Evolutionary conservation across 1,140 invertebrate species (phyloP), one percentile per base, ranked within the genome.

Genomic region (Tetranychus cinnabarinus): DNA sequence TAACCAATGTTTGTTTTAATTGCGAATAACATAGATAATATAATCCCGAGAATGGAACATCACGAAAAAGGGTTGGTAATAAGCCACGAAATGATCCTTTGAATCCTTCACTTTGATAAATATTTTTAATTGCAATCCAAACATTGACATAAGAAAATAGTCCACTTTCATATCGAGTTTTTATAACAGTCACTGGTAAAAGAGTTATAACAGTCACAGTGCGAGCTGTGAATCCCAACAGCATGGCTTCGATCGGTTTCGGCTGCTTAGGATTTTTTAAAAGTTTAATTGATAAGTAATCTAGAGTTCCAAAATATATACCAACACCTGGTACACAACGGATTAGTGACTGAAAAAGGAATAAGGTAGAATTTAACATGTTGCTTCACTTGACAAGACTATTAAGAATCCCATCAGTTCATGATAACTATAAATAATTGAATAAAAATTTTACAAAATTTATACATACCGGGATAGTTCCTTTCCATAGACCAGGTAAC

Each of bases 1-100:
- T 36, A 42, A 42, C 10, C 10, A 42, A 42, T 6, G 39, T 42
- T 42, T 5, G 10, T 72, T 90, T 90, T 2, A 82, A 72, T 73
- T 86, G 80, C 6, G 82, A 83, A 71, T 92, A 95, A 74, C 90
- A 88, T 81, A 90, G 84, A n/a, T 90, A 78, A 74, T 95, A 93
- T 7, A 93, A 72, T 13, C 87, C 88, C 57, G 88, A 91, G 71
- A 86, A 93, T 3, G 88, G 88, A 12, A 85, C 87, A 75, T 95
- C 89, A 65, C 89, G 77, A 31, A 88, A 73, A 36, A 93, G 69
- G 1, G 89, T 93, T 15, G 89, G 85, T 10, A 82, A 69, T 47
- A 92, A 71, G 2, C 90, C 90, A 70, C 84, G 85, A 4, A 81
- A 84, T 59, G 93, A 76, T 45, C 87, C 74, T 67, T 78, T 77